Conservation (phyloP, 2,888 invertebrate genomes). For the Leptothorax acervorum region DNA sequence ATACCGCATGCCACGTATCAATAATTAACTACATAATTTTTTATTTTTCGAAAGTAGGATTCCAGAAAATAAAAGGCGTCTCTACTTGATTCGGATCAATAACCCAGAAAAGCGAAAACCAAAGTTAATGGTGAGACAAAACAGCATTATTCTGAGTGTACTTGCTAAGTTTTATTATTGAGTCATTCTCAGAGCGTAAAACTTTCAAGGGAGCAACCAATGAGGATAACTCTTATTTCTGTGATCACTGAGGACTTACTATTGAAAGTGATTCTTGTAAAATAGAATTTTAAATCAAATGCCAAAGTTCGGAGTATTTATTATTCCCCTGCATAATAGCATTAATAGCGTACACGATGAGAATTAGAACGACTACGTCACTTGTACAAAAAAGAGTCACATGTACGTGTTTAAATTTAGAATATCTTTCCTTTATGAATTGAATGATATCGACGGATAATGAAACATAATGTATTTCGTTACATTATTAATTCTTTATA, state of each 20-base stretch:
- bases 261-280: not conserved
- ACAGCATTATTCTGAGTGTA: not conserved
- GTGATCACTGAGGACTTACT: not conserved
- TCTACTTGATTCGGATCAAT: not conserved
- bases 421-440: not conserved
- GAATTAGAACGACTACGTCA: not conserved
- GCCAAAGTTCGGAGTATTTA: not conserved
- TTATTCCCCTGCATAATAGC: not conserved
- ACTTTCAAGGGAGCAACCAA: conserved; percentile 20
- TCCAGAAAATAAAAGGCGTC: not conserved
- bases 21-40: not conserved
- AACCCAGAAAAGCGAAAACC: conserved; percentile 25
- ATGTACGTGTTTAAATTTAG: not conserved
- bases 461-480: not conserved
- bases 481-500: conserved; percentile 2
- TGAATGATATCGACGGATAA: not conserved
- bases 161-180: conserved; percentile 44
- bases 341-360: not conserved
- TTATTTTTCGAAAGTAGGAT: not conserved
- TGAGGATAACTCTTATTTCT: not conserved
- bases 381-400: not conserved
- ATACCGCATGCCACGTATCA: conserved; percentile 14
- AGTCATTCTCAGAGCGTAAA: conserved; percentile 27
- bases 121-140: conserved; percentile 14
- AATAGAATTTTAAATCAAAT: conserved; percentile 5